These are phyloP conservation scores for Zaprionus inermis DNA, from an alignment of 1,140 invertebrate genomes.

Conservation along the genomic window DNA sequence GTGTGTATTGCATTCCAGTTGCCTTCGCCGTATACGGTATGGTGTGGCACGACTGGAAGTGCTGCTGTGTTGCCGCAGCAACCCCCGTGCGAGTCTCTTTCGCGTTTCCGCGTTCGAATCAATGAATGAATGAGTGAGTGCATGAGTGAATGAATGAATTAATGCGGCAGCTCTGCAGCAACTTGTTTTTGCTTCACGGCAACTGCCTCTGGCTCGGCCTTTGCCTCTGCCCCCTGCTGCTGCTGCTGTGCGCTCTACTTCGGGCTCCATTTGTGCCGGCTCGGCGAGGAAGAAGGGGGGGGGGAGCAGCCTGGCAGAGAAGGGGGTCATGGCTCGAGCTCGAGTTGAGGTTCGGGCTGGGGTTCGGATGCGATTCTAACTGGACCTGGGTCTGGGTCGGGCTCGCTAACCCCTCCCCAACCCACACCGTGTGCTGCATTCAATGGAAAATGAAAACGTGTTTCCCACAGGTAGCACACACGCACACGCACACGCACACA, in stretches of 20 bases:
- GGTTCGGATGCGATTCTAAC: constrained; percentile 2
- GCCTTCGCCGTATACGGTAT: neutral
- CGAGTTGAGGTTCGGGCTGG: neutral
- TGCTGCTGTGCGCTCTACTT: constrained; percentile 6
- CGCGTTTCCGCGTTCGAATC: constrained; percentile 49
- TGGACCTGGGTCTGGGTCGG: neutral
- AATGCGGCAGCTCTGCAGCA: constrained; percentile 46
- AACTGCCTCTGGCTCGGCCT: neutral
- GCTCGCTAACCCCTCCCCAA: neutral
- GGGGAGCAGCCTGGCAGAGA: too few species aligned
- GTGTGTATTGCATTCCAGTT: neutral
- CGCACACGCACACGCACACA: too few species aligned
- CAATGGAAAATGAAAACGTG: constrained; percentile 59
- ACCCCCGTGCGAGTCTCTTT: constrained; percentile 25
- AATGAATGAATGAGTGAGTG: constrained; percentile 55
- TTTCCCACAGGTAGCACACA: constrained; percentile 75
- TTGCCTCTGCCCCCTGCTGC: too few species aligned
- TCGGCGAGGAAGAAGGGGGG: neutral
- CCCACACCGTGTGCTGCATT: neutral
- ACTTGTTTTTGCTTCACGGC: constrained; percentile 29
- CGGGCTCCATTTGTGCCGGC: constrained; percentile 32
- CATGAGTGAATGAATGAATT: constrained; percentile 9
- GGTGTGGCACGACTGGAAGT: neutral
- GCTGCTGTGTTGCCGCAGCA: constrained; percentile 7
- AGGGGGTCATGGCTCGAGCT: neutral